Base-by-base conservation (phyloP, 92 coral and sea anemone species). In the Scolanthus callimorphus region DNA sequence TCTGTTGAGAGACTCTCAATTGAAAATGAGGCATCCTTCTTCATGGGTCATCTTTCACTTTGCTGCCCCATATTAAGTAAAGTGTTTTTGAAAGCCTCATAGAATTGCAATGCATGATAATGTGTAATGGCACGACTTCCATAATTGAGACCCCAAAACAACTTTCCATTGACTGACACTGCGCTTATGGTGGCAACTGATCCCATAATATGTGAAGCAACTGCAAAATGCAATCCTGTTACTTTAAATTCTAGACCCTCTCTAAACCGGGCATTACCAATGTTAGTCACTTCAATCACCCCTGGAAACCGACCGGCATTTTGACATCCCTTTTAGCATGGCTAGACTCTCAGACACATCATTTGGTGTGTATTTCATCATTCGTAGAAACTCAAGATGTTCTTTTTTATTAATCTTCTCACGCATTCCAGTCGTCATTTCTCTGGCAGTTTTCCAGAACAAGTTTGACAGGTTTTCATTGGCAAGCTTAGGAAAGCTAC, bases 301-400 rank as follows among this genome's bases (percentile, higher is more conserved):
- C 46, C 46, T 13, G 57, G 47, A 56, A 50, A 68, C 48, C 74
- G 19, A 22, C 74, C 74, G 6, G 74, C 74, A 57, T 45, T 25
- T 34, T n/a, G n/a, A n/a, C n/a, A n/a, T n/a, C n/a, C n/a, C n/a
- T n/a, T n/a, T n/a, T n/a, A n/a, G n/a, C n/a, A n/a, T 34, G 41
- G 41, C 15, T 6, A 34, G 6, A 15, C 15, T 15, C 41, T 34
- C 8, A 6, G 41, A 6, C 30, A 59, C 41, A 34, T 34, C 41
- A 6, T 15, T 6, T 34, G 41, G 41, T 6, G 41, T 23, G 26
- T 49, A 22, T 23, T 17, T 49, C 4, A 17, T 0, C 23, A 1
- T 11, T 29, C 11, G 29, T 27, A 20, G 30, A 0, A 49, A 0
- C 0, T n/a, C 1, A 39, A 11, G 59, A 24, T 70, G 77, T 20